phyloP scores from a whole-genome alignment of 2,888 invertebrate species.

The Agriopis marginaria region DNA sequence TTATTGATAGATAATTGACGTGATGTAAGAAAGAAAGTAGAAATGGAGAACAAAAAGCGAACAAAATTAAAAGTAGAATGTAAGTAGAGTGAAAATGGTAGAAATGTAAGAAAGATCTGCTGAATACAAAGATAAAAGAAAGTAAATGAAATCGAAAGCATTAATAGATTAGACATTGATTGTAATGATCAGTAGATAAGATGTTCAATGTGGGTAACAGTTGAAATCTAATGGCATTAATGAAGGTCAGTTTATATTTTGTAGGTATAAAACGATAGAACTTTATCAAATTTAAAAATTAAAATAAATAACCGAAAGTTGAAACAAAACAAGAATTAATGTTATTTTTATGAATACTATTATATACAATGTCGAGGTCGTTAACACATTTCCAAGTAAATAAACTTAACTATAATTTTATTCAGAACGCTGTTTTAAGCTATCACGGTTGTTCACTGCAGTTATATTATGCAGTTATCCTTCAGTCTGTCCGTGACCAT shows the following conservation, averaged over 20 bases:
- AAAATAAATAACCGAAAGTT: neutral
- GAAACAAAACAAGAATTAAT: neutral
- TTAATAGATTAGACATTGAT: neutral
- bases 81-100: neutral
- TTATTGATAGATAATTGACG: conserved; percentile 13
- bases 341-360: neutral
- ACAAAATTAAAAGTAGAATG: neutral
- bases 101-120: neutral
- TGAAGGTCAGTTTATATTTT: neutral
- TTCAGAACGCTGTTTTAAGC: neutral
- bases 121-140: neutral
- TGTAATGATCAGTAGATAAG: neutral
- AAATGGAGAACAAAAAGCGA: neutral
- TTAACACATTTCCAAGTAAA: conserved; percentile 2
- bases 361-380: conserved; percentile 10
- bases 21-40: conserved; percentile 20
- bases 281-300: neutral
- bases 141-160: conserved; percentile 1
- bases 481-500: too few species aligned
- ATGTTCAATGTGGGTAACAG: neutral
- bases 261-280: neutral
- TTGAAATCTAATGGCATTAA: neutral
- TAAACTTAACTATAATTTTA: neutral
- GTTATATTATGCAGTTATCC: too few species aligned
- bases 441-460: too few species aligned